Percentiles rank a stretch among this genome's conserved stretches.
Conservation (phyloP, 1,140 invertebrate genomes). For the Trichonephila clavata region DNA sequence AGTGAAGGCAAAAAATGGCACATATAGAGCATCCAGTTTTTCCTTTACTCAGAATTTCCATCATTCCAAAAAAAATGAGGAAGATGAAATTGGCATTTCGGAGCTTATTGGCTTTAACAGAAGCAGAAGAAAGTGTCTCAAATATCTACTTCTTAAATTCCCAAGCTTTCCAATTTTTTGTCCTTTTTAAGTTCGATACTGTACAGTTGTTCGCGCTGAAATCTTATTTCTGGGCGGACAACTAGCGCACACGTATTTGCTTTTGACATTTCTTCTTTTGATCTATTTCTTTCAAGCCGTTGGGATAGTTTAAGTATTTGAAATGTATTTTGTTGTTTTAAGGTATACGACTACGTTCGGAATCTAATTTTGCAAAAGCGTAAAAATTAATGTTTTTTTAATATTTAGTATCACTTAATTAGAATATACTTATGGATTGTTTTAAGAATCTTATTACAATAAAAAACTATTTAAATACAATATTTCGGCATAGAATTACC, state of each 20-base stretch:
- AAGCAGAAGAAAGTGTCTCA: slow-evolving; percentile 19
- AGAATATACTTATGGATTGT: no score
- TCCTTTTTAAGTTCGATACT: background rate
- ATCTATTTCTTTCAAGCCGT: background rate
- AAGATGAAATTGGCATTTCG: slow-evolving; percentile 56
- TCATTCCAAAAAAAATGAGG: background rate
- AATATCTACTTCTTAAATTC: slow-evolving; percentile 52
- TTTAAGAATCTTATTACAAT: no score
- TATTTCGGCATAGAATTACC: no score
- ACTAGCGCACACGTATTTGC: background rate
- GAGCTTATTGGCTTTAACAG: slow-evolving; percentile 45
- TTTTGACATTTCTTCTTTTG: slow-evolving; percentile 3
- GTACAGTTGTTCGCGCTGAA: background rate
- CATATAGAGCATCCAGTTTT: slow-evolving; percentile 17
- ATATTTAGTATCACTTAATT: no score
- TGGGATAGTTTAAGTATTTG: background rate
- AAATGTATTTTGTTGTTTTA: no score
- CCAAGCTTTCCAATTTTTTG: slow-evolving; percentile 1
- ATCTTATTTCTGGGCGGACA: background rate
- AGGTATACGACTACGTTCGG: no score
- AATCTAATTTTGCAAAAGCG: no score
- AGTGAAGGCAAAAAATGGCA: background rate
- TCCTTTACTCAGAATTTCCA: background rate
- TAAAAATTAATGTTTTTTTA: no score
- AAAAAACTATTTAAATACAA: no score